Conservation (phyloP, 2,888 invertebrate species). For the Latrodectus elegans region DNA sequence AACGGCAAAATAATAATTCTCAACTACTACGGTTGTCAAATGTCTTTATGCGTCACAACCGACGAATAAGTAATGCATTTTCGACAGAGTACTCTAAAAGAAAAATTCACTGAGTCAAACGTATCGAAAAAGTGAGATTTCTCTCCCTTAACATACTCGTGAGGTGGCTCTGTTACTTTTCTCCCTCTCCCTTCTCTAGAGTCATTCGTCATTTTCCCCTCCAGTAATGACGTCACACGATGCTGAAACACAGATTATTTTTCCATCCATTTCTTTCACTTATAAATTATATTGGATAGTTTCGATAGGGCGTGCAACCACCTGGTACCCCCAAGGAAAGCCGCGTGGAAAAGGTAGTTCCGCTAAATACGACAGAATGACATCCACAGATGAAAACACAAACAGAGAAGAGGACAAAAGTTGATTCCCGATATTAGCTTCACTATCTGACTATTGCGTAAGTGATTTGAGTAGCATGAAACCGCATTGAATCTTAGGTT, state of each 20-base stretch:
- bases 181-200: not conserved
- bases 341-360: not conserved
- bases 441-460: too few species aligned
- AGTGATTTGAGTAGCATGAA: too few species aligned
- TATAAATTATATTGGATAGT: conserved; percentile 44
- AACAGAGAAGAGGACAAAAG: too few species aligned
- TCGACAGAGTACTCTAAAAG: conserved; percentile 60
- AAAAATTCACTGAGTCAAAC: conserved; percentile 50
- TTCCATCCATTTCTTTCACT: conserved; percentile 42
- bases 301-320: not conserved
- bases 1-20: conserved; percentile 51
- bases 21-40: conserved; percentile 32
- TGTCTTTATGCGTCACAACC: conserved; percentile 40
- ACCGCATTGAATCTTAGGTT: too few species aligned
- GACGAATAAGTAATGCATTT: conserved; percentile 56
- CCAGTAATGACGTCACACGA: conserved; percentile 41
- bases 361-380: too few species aligned
- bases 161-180: not conserved
- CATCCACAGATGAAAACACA: too few species aligned
- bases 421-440: too few species aligned
- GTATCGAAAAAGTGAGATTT: conserved; percentile 26
- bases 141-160: not conserved
- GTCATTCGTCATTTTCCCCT: conserved; percentile 42
- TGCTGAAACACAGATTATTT: conserved; percentile 52
- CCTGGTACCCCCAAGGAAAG: not conserved